Base-by-base conservation (phyloP, 2,113 vertebrate genomes). In the Actinemys pallida region DNA sequence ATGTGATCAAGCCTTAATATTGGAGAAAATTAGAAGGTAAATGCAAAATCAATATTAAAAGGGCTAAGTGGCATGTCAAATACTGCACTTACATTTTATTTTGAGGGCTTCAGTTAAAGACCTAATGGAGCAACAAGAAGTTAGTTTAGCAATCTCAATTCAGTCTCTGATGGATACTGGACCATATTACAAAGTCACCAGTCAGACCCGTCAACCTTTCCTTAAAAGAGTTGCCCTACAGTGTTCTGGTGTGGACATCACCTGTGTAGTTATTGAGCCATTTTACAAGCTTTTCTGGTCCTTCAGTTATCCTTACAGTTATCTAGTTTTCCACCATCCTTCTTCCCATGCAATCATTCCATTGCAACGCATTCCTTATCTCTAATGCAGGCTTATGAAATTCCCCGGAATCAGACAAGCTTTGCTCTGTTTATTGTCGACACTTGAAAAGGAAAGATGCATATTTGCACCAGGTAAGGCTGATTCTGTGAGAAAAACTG, bases 241-340 rank as follows among this genome's bases (percentile, higher is more conserved):
- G 59, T 62, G 29, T 35, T 62, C 29, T 62, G 59, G 6, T 35
- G 29, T 62, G 59, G 59, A 62, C 59, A 62, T 35, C 29, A 94
- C 88, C 93, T 93, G 92, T 92, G 88, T 39, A 86, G 86, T 94
- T 92, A 92, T 4, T 83, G 75, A 93, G 19, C 39, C 82, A 86
- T 89, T 96, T 96, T 90, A 93, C 29, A 92, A 93, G 69, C 79
- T 83, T 84, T 92, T 85, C 57, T 83, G 87, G 90, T 50, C 87
- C 80, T 45, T 91, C 59, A 4, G 56, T 79, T 87, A 94, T 42
- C 95, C 94, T 91, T 88, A 94, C 47, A 83, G 88, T 47, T 79
- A 62, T 86, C 14, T 87, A 76, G 56, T 72, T 93, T 95, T 95
- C 94, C 56, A 89, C 12, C 90, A 89, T 35, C 86, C 83, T 83